A percentile compares a stretch with the other conserved stretches of the same genome.
Conservation (phyloP, 1,140 invertebrate species). For the Caenorhabditis brenneri region DNA sequence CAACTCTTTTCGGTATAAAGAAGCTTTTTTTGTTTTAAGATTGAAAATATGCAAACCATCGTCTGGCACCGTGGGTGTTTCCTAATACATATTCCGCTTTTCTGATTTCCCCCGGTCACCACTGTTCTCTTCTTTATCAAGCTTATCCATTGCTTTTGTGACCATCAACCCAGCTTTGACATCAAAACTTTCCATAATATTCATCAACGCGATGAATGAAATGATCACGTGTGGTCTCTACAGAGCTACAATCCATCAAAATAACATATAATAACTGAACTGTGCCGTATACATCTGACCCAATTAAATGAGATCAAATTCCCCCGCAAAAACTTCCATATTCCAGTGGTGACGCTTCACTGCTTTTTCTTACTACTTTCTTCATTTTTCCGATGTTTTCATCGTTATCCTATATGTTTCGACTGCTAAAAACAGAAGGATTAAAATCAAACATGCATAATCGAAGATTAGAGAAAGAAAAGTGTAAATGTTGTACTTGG, state of each 20-base stretch:
- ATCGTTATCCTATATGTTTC: background rate
- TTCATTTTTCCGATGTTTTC: background rate
- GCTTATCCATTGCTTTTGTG: slow-evolving; percentile 4
- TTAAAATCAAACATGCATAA: slow-evolving; percentile 32
- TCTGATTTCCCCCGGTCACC: background rate
- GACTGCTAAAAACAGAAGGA: slow-evolving; percentile 5
- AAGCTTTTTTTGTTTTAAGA: background rate
- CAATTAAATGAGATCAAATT: background rate
- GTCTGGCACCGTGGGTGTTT: slow-evolving; percentile 30
- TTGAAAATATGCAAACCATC: background rate
- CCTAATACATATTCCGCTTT: background rate
- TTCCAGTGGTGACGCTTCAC: background rate
- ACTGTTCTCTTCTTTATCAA: background rate
- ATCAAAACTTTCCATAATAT: background rate
- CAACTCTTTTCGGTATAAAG: background rate
- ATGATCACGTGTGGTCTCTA: background rate
- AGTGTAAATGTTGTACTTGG: background rate
- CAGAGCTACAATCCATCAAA: background rate
- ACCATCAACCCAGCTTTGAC: background rate
- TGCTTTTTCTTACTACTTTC: background rate
- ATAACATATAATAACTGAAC: background rate
- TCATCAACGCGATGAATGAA: background rate
- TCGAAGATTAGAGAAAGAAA: slow-evolving; percentile 1
- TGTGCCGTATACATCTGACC: background rate
- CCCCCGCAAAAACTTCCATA: background rate